Percentiles rank a stretch among this genome's conserved stretches.
Evolutionary conservation across 2,888 invertebrate species (phyloP).

Genomic region (Eristalinus sepulchralis): DNA sequence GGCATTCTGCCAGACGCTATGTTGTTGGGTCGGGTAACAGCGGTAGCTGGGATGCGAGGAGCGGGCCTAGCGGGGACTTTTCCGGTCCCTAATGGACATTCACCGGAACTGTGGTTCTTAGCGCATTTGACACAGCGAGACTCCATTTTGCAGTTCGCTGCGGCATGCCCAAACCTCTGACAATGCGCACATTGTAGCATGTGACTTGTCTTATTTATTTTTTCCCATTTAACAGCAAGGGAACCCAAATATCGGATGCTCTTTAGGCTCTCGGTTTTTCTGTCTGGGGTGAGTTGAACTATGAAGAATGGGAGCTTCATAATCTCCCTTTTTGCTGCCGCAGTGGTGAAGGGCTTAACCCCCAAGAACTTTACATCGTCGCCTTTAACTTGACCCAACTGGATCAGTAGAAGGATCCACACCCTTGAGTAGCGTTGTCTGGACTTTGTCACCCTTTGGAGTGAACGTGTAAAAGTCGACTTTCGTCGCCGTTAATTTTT

Average conservation of each 20-base stretch:
- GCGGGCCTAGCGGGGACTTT: background rate
- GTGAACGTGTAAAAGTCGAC: background rate
- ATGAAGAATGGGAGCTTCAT: background rate
- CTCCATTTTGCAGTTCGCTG: slow-evolving; percentile 17
- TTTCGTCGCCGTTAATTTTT: background rate
- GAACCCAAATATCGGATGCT: background rate
- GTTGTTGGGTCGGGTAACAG: no score
- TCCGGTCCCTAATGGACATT: background rate
- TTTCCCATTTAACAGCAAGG: background rate
- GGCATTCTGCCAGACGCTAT: no score
- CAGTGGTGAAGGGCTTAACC: background rate
- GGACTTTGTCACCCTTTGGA: background rate
- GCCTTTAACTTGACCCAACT: background rate
- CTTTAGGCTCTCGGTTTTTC: background rate
- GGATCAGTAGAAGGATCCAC: background rate
- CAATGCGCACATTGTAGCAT: background rate
- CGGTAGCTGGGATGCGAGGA: background rate
- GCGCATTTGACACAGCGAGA: background rate
- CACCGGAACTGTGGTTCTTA: background rate
- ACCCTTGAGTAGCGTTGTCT: background rate
- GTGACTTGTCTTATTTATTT: background rate
- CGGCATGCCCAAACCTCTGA: slow-evolving; percentile 20
- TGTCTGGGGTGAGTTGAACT: background rate
- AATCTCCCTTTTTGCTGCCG: background rate
- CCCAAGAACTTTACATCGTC: background rate